phyloP scores from a whole-genome alignment of 2,797 vertebrate species.

The Tachyglossus aculeatus region DNA sequence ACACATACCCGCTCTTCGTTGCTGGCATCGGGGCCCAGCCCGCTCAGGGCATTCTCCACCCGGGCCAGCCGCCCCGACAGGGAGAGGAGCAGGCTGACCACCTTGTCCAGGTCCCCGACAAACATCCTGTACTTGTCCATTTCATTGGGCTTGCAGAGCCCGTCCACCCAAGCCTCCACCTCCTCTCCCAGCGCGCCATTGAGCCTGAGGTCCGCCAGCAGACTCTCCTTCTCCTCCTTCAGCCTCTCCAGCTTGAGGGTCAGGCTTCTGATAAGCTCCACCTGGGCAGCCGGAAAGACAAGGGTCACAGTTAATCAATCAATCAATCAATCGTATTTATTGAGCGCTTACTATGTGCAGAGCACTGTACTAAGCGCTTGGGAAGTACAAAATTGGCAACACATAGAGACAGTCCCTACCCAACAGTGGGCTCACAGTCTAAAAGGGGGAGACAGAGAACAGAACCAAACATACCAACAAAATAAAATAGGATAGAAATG shows the following conservation, averaged over 20 bases:
- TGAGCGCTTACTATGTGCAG: no score
- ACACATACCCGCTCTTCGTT: conserved; percentile 85
- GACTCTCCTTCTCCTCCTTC: conserved; percentile 81
- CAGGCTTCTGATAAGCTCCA: conserved; percentile 86
- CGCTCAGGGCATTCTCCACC: conserved; percentile 83
- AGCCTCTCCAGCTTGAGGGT: conserved; percentile 79
- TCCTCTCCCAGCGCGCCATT: conserved; percentile 80
- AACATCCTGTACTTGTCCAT: conserved; percentile 94
- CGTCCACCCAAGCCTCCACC: conserved; percentile 82
- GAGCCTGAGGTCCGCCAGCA: conserved; percentile 80
- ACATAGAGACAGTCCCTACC: no score
- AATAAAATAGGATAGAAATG: no score
- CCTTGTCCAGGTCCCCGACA: conserved; percentile 92
- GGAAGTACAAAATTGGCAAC: no score
- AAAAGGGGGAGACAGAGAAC: no score
- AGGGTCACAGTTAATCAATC: no score
- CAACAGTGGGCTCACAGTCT: no score
- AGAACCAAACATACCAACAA: no score
- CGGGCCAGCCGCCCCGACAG: conserved; percentile 90
- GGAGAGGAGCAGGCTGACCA: conserved; percentile 95
- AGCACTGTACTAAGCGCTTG: no score
- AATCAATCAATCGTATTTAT: no score
- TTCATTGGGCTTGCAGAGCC: conserved; percentile 88
- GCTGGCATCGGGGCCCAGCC: conserved; percentile 73
- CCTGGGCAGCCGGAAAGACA: conserved; percentile 70